Evolutionary conservation across 2,888 invertebrate species (phyloP).

Genomic region (Drosophila tripunctata): DNA sequence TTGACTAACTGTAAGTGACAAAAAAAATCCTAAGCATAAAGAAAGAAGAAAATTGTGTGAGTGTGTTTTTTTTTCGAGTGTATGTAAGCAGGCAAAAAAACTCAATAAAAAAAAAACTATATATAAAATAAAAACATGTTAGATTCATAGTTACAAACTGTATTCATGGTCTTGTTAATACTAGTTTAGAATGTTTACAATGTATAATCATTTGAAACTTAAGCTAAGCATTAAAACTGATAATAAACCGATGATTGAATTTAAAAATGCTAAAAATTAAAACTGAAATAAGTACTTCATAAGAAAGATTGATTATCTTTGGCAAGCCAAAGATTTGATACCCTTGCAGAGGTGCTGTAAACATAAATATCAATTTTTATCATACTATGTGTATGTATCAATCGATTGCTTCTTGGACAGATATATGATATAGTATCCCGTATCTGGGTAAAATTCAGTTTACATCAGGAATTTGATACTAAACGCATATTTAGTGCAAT

Average conservation of each 20-base stretch:
- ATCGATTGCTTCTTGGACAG: no score
- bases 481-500: no score
- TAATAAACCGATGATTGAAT: constrained; percentile 27
- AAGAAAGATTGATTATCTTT: neutral
- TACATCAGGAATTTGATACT: no score
- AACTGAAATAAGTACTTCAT: neutral
- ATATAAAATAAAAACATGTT: no score
- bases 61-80: constrained; percentile 4
- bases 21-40: constrained; percentile 1
- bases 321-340: neutral
- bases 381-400: no score
- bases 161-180: constrained; percentile 55
- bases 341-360: neutral
- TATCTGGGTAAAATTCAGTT: no score
- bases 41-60: neutral
- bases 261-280: neutral
- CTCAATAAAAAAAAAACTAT: constrained; percentile 21
- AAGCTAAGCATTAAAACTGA: constrained; percentile 9
- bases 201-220: constrained; percentile 35
- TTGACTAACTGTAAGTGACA: constrained; percentile 11
- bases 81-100: constrained; percentile 9
- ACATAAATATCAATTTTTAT: neutral
- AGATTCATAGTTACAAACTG: constrained; percentile 41
- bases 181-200: constrained; percentile 52
- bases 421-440: no score